These are phyloP conservation scores for Notolepis coatsorum DNA, from an alignment of 2,797 vertebrate genomes.

Conservation along the genomic window DNA sequence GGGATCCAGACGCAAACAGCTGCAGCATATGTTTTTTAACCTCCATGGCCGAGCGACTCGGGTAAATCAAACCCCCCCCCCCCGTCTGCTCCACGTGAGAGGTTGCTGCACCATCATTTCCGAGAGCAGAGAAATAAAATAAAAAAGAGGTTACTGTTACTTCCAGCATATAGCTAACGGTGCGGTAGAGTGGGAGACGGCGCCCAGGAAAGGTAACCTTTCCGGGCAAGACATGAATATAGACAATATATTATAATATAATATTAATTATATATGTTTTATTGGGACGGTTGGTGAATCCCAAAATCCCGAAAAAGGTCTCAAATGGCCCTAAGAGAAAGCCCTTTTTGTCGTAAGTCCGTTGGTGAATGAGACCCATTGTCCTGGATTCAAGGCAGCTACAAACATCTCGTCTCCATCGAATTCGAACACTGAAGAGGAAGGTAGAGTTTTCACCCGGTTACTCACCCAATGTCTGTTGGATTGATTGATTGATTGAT, in stretches of 20 bases:
- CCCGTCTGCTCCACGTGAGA: constrained; percentile 3
- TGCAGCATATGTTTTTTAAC: constrained; percentile 59
- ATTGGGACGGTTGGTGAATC: not conserved
- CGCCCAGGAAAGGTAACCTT: not conserved
- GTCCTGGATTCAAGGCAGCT: not conserved
- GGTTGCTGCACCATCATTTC: constrained; percentile 5
- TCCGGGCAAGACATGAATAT: not conserved
- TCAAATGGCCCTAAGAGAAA: not conserved
- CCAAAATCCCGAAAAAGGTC: not conserved
- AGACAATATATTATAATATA: no score
- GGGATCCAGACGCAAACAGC: constrained; percentile 41
- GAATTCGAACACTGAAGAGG: not conserved
- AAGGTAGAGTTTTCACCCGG: no score
- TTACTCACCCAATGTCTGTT: no score
- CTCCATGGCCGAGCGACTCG: constrained; percentile 34
- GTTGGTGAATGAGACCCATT: constrained; percentile 20
- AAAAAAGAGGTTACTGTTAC: not conserved
- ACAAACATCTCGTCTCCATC: not conserved
- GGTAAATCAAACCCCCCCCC: constrained; percentile 40
- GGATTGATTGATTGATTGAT: no score
- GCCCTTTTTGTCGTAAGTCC: not conserved
- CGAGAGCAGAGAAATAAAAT: constrained; percentile 27
- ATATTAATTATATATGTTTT: no score
- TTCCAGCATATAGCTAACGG: not conserved
- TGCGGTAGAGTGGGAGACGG: not conserved